Evolutionary conservation across 64 coral and sea anemone genomes (phyloP), one percentile per base, ranked within the genome.

Genomic region (Stichodactyla helianthus): DNA sequence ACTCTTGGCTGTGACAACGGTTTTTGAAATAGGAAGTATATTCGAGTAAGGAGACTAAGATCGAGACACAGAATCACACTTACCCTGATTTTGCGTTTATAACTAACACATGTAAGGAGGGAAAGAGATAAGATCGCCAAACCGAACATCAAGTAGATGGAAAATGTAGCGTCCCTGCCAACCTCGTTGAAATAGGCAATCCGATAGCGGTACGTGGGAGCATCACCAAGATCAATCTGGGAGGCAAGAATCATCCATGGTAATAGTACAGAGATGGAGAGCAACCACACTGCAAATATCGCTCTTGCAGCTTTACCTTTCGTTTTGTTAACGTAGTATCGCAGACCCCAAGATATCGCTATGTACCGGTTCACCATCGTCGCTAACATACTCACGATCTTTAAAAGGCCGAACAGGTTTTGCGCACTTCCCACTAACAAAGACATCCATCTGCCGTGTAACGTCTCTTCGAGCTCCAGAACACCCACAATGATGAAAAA

Each of bases 271-370:
- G 11, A 35, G 17, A 74, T 54, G n/a, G 17, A 86, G 44, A 71
- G 50, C 22, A 15, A 7, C 17, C 31, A 86, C 53, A 53, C 61
- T 20, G n/a, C 19, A 23, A 17, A 68, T 68, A 68, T 18, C 2
- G 19, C 63, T 20, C 9, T 25, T 68, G 63, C n/a, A 68, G n/a
- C 86, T 62, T 79, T 88, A 7, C 28, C 5, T 11, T 88, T 77
- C 8, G 86, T 79, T 53, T 88, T 88, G 52, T 74, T 77, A 0
- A 55, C 31, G 54, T 60, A 60, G 77, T 88, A 79, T 57, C 19
- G 52, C 12, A 88, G 74, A 2, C 77, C 86, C 20, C 53, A 80
- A 10, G 74, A 22, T 77, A 88, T 14, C 12, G 74, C 86, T 31
- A 88, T 13, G 55, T 15, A 79, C 4, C n/a, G 27, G 18, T 88